Evolutionary conservation across 2,888 invertebrate genomes (phyloP), one percentile per base, ranked within the genome.

Genomic region (Antitype chi): DNA sequence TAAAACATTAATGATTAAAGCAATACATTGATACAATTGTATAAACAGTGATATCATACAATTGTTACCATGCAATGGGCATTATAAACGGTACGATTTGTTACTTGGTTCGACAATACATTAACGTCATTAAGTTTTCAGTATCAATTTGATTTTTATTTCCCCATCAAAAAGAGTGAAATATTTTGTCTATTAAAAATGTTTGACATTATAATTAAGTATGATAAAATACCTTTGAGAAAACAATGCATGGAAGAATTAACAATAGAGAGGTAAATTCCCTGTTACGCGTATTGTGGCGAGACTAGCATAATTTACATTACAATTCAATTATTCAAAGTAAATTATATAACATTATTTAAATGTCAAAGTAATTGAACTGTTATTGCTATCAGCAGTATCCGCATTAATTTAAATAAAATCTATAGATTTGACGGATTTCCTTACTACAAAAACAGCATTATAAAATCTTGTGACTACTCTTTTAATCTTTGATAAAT

Each of bases 11-110:
- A 38, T 47, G 69, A 59, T 84, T 67, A 60, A 71, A 64, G 59
- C 59, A 63, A 85, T 60, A 60, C 73, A 83, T 69, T 85, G 82
- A 78, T 23, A 77, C n/a, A 69, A 55, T 74, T 74, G 70, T 76
- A 55, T 67, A 84, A 84, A 84, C 74, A 80, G 4, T 74, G 67
- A 70, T 84, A 75, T 74, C 72, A 70, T 20, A 43, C 62, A 43
- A 76, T 74, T 69, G 72, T 84, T 71, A 64, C 80, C 60, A 72
- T 59, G 79, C 75, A 43, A 57, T 59, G 57, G 60, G 59, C 38
- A 66, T 66, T 57, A 71, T 55, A 67, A 66, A 55, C 43, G 25
- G 43, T 63, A 84, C 20, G 15, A 63, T 73, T 49, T 53, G 60
- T 63, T 67, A 78, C 53, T 60, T 60, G n/a, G 11, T 25, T 57